These are phyloP conservation scores for Acrossocheilus fasciatus DNA, from an alignment of 2,797 vertebrate genomes.

Conservation along the genomic window DNA sequence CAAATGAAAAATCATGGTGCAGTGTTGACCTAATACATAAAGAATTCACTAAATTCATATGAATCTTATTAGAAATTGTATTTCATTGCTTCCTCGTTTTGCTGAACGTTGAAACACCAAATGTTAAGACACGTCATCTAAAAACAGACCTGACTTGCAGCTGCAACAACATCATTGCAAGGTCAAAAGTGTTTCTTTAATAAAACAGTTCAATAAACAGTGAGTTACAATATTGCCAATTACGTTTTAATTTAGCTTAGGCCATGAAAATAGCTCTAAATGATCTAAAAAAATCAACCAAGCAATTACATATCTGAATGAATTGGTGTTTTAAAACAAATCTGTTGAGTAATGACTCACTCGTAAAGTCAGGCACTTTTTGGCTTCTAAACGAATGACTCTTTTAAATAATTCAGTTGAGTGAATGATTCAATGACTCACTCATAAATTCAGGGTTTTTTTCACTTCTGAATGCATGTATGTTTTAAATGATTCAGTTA, in stretches of 20 bases:
- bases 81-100: not conserved
- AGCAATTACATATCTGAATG: not conserved
- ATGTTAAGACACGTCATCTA: not conserved
- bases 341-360: not conserved
- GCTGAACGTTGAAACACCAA: not conserved
- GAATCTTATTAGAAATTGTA: not conserved
- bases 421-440: not conserved
- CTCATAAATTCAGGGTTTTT: not conserved
- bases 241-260: too few relatives aligned
- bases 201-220: not conserved
- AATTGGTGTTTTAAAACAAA: not conserved
- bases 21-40: not conserved
- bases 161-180: not conserved
- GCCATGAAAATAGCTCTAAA: not conserved
- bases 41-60: not conserved
- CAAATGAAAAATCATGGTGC: not conserved
- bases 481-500: fast-evolving
- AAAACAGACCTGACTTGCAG: not conserved
- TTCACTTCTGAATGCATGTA: not conserved
- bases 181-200: not conserved
- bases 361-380: not conserved
- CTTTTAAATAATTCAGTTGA: not conserved
- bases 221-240: not conserved
- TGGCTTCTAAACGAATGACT: not conserved
- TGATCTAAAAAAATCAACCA: not conserved